phyloP scores from a whole-genome alignment of 2,888 invertebrate species.

The Andrena bicolor region DNA sequence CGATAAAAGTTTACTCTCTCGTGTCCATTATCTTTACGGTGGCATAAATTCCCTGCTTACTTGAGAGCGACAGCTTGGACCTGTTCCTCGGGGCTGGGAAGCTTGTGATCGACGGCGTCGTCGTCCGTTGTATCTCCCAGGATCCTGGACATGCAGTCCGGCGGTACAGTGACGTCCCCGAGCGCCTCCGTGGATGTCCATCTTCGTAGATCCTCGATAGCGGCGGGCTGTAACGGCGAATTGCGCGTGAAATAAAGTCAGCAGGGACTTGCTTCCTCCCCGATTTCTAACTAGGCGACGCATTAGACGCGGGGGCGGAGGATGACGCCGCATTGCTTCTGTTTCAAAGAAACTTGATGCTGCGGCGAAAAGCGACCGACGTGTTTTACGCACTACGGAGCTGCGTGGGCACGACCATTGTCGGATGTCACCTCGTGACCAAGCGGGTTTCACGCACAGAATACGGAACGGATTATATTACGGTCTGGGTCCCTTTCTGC shows the following conservation, averaged over 20 bases:
- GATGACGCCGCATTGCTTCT: conserved; percentile 42
- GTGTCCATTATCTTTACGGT: conserved; percentile 49
- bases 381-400: conserved; percentile 62
- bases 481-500: conserved; percentile 62
- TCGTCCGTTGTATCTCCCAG: conserved; percentile 87
- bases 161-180: conserved; percentile 92
- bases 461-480: conserved; percentile 78
- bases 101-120: conserved; percentile 92
- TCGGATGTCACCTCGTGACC: conserved; percentile 76
- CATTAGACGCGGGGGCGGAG: conserved; percentile 9
- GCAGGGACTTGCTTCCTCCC: conserved; percentile 16
- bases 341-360: conserved; percentile 65
- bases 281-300: conserved; percentile 8
- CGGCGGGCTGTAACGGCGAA: conserved; percentile 89
- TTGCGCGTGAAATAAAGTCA: conserved; percentile 48
- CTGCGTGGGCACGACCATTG: conserved; percentile 76
- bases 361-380: conserved; percentile 54
- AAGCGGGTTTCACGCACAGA: conserved; percentile 77
- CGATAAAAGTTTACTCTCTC: conserved; percentile 8
- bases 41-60: conserved; percentile 86
- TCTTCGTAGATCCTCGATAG: conserved; percentile 91
- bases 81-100: conserved; percentile 95
- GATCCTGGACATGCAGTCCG: conserved; percentile 92
- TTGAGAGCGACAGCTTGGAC: conserved; percentile 93
- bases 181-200: conserved; percentile 94